phyloP scores from a whole-genome alignment of 1,140 invertebrate genomes.

The Drosophila athabasca region DNA sequence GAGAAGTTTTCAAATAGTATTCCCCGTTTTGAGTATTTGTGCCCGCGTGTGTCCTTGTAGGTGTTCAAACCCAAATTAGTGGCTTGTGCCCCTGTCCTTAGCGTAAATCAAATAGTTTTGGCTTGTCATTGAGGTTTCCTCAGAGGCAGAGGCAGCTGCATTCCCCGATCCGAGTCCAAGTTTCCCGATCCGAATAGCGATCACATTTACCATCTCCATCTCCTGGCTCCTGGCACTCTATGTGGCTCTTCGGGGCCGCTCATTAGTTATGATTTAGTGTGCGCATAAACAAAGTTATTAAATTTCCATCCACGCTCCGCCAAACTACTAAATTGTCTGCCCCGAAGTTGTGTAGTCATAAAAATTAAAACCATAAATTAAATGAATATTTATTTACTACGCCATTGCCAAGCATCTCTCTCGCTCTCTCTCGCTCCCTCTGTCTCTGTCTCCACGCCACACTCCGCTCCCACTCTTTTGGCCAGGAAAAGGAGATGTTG shows the following conservation, averaged over 20 bases:
- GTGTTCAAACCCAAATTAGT: conserved; percentile 77
- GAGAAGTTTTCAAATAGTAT: conserved; percentile 30
- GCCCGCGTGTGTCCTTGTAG: conserved; percentile 62
- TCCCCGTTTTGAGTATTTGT: neutral
- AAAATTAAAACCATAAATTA: conserved; percentile 82
- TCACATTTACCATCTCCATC: conserved; percentile 16
- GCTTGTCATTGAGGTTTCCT: conserved; percentile 58
- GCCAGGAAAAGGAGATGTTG: conserved; percentile 29
- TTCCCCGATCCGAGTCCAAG: conserved; percentile 3
- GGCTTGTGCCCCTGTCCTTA: conserved; percentile 49
- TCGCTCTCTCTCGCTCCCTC: neutral
- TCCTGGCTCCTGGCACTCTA: conserved; percentile 7
- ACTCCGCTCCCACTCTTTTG: neutral
- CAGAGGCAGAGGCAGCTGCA: conserved; percentile 25
- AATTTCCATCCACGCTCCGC: conserved; percentile 78
- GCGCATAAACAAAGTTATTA: conserved; percentile 82
- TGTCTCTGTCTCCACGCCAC: neutral
- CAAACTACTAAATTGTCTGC: conserved; percentile 81
- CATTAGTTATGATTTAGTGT: conserved; percentile 82
- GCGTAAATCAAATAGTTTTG: conserved; percentile 66
- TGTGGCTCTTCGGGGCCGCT: conserved; percentile 34
- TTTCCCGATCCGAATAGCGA: conserved; percentile 19
- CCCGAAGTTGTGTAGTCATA: conserved; percentile 79
- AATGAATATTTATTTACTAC: conserved; percentile 80
- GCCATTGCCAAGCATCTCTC: conserved; percentile 24